These are phyloP conservation scores for Rhaphigaster nebulosa DNA, from an alignment of 2,888 invertebrate species.

Conservation along the genomic window DNA sequence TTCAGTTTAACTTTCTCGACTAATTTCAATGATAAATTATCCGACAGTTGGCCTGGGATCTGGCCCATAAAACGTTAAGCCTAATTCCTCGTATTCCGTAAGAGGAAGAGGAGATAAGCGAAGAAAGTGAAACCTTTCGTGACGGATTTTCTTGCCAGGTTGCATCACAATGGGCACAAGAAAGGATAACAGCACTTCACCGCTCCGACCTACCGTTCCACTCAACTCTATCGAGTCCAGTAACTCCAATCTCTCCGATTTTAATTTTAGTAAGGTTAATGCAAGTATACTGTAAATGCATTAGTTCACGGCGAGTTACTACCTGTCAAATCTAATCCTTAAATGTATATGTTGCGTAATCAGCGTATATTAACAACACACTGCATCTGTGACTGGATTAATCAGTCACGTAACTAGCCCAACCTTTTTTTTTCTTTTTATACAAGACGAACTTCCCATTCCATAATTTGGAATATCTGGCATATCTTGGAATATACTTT, in stretches of 20 bases:
- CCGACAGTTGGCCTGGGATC: background rate
- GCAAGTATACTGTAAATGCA: background rate
- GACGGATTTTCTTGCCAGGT: constrained; percentile 5
- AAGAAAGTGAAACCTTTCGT: constrained; percentile 34
- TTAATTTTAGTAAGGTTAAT: background rate
- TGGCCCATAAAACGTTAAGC: background rate
- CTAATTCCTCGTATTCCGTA: background rate
- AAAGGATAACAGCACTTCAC: background rate
- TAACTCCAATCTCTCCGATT: background rate
- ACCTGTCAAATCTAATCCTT: background rate
- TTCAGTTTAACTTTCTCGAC: background rate
- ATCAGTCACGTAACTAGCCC: background rate
- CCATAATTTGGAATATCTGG: too few species aligned
- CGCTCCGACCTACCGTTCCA: background rate
- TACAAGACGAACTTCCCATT: too few species aligned
- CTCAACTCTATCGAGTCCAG: background rate
- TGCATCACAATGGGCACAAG: constrained; percentile 2
- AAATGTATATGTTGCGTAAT: background rate
- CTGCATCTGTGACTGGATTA: background rate
- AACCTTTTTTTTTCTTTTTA: too few species aligned
- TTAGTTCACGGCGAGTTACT: background rate
- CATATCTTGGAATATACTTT: too few species aligned
- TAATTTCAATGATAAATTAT: background rate
- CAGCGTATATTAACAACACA: background rate
- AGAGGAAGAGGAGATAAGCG: background rate